Evolutionary conservation across 2,888 invertebrate genomes (phyloP).

Genomic region (Cryptocheilus praepositus): DNA sequence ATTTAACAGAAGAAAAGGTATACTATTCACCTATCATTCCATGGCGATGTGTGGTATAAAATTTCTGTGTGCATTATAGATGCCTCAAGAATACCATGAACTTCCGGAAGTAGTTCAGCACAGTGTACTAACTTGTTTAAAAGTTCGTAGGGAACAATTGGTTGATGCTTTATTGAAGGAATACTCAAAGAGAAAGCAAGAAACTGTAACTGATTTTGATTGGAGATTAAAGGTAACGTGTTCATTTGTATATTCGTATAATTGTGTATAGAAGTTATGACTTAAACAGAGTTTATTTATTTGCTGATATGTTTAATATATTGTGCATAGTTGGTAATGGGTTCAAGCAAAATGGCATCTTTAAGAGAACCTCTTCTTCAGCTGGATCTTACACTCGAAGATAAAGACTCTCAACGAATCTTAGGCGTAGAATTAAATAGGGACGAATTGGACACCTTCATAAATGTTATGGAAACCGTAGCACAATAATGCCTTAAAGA

Average conservation of each 20-base stretch:
- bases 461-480: conserved; percentile 58
- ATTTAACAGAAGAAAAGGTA: conserved; percentile 64
- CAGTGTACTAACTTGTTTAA: conserved; percentile 60
- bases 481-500: conserved; percentile 28
- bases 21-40: neutral
- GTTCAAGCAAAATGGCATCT: conserved; percentile 76
- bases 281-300: conserved; percentile 1
- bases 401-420: conserved; percentile 51
- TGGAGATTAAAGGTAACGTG: conserved; percentile 75
- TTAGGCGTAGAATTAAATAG: conserved; percentile 64
- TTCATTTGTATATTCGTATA: neutral
- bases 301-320: conserved; percentile 21
- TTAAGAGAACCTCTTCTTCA: conserved; percentile 75
- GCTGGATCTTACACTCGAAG: conserved; percentile 71
- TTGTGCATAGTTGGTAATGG: conserved; percentile 73
- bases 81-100: conserved; percentile 65
- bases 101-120: conserved; percentile 63
- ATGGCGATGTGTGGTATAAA: neutral
- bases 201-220: conserved; percentile 75
- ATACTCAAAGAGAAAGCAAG: conserved; percentile 62
- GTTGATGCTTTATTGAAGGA: conserved; percentile 59
- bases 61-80: conserved; percentile 48
- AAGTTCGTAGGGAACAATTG: conserved; percentile 60
- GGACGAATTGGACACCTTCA: conserved; percentile 66
- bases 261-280: conserved; percentile 4